Evolutionary conservation across 53 echinoderm and acorn worm genomes (phyloP).

Genomic region (Patiria pectinifera): DNA sequence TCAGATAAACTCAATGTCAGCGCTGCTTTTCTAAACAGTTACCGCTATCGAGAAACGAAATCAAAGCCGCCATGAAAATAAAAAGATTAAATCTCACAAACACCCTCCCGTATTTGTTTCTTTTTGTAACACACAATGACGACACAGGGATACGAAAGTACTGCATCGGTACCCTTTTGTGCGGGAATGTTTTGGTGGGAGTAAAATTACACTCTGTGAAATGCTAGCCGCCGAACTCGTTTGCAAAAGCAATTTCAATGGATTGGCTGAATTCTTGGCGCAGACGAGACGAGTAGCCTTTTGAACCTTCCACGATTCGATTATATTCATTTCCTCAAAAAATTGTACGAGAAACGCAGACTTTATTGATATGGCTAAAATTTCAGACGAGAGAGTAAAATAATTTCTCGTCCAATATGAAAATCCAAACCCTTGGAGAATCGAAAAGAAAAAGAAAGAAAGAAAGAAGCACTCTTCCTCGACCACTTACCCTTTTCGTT

Average conservation of each 20-base stretch:
- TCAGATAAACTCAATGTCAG: neutral
- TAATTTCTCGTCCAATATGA: no score
- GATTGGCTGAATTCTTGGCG: neutral
- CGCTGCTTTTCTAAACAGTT: neutral
- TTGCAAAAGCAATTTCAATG: neutral
- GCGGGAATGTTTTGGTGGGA: neutral
- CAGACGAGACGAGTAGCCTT: neutral
- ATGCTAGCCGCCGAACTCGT: neutral
- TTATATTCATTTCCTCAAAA: neutral
- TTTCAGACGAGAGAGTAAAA: no score
- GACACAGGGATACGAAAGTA: neutral
- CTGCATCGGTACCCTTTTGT: neutral
- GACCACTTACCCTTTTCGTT: no score
- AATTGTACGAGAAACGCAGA: neutral
- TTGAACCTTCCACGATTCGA: neutral
- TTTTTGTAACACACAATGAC: neutral
- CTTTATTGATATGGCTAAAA: no score
- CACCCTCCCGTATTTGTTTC: neutral
- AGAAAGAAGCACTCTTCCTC: no score
- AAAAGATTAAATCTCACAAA: neutral
- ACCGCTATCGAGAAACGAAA: neutral
- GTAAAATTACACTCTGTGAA: slow-evolving; percentile 14
- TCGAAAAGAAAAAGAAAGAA: no score
- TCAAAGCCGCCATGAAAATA: neutral
- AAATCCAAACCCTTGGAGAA: no score